A percentile compares a stretch with the other conserved stretches of the same genome.
phyloP scores from a whole-genome alignment of 2,888 invertebrate species.

The Drosophila paracracens region DNA sequence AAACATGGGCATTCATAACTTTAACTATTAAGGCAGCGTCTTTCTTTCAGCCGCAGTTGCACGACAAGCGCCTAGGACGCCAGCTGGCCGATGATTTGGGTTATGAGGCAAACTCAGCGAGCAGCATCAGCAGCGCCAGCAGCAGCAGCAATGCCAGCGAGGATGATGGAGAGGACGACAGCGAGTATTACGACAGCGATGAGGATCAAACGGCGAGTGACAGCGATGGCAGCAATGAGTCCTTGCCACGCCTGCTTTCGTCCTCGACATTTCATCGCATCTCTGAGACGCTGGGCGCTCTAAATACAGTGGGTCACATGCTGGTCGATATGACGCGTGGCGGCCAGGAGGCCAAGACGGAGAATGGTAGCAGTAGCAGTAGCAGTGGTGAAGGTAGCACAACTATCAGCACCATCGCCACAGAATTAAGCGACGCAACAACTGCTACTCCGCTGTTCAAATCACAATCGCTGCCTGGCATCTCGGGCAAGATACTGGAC shows the following conservation, averaged over 20 bases:
- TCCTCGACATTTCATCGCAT: constrained; percentile 88
- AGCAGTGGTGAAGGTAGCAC: constrained; percentile 16
- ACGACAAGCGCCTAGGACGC: constrained; percentile 61
- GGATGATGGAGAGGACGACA: constrained; percentile 63
- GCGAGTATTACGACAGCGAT: constrained; percentile 81
- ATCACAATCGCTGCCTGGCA: constrained; percentile 41
- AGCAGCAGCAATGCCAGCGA: constrained; percentile 53
- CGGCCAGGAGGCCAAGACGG: constrained; percentile 76
- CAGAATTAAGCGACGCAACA: constrained; percentile 22
- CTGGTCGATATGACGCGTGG: constrained; percentile 92
- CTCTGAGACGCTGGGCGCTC: constrained; percentile 90
- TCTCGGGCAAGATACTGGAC: constrained; percentile 67
- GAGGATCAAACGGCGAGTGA: constrained; percentile 59
- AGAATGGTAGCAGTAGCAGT: constrained; percentile 17
- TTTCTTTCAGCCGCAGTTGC: constrained; percentile 84
- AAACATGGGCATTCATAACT: constrained; percentile 66
- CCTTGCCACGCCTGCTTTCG: constrained; percentile 86
- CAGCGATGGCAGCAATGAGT: constrained; percentile 78
- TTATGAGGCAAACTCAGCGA: constrained; percentile 42
- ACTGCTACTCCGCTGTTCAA: constrained; percentile 21
- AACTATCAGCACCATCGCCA: constrained; percentile 11
- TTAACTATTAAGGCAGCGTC: constrained; percentile 85
- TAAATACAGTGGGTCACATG: constrained; percentile 94
- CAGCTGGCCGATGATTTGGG: constrained; percentile 45
- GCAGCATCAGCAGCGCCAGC: constrained; percentile 53